A percentile compares a stretch with the other conserved stretches of the same genome.
Evolutionary conservation across 2,797 vertebrate genomes (phyloP).

Genomic region (Setipinna tenuifilis): DNA sequence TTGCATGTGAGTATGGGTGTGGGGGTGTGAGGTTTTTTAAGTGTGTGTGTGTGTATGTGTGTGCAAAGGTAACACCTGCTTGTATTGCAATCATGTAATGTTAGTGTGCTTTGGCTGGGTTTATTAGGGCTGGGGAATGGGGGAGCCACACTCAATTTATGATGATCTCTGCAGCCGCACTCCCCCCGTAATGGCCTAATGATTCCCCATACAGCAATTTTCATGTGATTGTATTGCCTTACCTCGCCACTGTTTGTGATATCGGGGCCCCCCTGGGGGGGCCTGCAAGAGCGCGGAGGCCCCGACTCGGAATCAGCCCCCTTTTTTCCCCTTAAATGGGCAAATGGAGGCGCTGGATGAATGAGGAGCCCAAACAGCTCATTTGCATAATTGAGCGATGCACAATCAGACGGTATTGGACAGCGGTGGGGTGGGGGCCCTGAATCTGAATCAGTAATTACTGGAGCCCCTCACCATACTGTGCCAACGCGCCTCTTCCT

Average conservation of each 20-base stretch:
- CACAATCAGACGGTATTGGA: conserved; percentile 70
- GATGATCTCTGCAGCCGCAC: conserved; percentile 39
- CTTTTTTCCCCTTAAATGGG: conserved; percentile 67
- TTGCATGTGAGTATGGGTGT: not conserved
- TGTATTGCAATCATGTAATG: not conserved
- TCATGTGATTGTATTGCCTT: conserved; percentile 54
- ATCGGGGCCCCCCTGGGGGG: conserved; percentile 59
- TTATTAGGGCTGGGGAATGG: not conserved
- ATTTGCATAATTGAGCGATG: conserved; percentile 76
- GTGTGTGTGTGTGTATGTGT: not conserved
- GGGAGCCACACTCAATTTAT: conserved; percentile 35
- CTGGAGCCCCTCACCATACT: conserved; percentile 55
- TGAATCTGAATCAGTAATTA: conserved; percentile 71
- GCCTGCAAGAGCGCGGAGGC: conserved; percentile 60
- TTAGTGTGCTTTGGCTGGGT: not conserved
- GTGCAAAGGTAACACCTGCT: not conserved
- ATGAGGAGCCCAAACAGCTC: conserved; percentile 58
- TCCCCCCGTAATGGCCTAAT: conserved; percentile 59
- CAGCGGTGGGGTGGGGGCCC: conserved; percentile 49
- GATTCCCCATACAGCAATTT: conserved; percentile 60
- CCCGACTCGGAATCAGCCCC: conserved; percentile 64
- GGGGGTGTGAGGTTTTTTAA: not conserved
- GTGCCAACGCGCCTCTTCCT: conserved; percentile 57
- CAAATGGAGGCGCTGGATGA: conserved; percentile 65
- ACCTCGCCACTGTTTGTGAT: conserved; percentile 59